phyloP scores from a whole-genome alignment of 2,113 vertebrate species.

The Mesitornis unicolor region DNA sequence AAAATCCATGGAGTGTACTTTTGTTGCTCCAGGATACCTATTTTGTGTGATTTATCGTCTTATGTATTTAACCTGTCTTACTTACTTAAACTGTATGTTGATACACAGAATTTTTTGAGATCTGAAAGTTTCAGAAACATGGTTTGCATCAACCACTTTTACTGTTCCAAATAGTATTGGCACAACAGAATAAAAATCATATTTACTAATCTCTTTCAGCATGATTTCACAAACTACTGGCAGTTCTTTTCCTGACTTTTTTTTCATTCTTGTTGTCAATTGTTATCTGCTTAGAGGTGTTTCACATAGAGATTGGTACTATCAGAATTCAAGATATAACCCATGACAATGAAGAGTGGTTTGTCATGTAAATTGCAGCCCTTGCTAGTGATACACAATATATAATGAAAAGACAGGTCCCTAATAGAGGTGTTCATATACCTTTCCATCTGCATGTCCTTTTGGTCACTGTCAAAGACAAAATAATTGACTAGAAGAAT shows the following conservation, averaged over 20 bases:
- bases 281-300: neutral
- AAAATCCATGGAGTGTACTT: neutral
- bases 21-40: neutral
- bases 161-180: neutral
- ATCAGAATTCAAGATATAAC: neutral
- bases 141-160: neutral
- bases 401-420: neutral
- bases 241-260: neutral
- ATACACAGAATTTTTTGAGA: neutral
- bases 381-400: neutral
- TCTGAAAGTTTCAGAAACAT: neutral
- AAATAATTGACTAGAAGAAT: neutral
- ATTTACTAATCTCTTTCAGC: neutral
- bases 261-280: neutral
- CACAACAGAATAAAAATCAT: neutral
- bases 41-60: neutral
- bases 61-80: neutral
- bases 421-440: neutral
- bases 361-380: neutral
- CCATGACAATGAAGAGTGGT: neutral
- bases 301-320: neutral
- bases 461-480: neutral
- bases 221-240: neutral
- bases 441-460: neutral
- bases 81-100: neutral